A percentile compares a stretch with the other conserved stretches of the same genome.
phyloP scores from a whole-genome alignment of 2,113 vertebrate species.

The Calonectris borealis region DNA sequence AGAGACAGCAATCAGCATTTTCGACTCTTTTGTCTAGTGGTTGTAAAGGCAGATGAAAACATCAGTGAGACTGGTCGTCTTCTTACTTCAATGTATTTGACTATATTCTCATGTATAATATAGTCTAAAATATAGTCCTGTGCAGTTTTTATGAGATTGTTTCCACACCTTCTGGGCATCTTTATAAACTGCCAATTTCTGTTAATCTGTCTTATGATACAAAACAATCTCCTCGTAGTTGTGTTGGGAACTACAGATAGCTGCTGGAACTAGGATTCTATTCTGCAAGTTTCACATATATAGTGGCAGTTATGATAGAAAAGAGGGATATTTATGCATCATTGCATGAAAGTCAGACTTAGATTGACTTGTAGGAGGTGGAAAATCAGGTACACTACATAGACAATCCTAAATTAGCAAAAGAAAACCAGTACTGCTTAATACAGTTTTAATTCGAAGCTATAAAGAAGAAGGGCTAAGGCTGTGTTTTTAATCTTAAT shows the following conservation, averaged over 20 bases:
- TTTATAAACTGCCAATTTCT: background rate
- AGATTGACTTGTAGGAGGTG: background rate
- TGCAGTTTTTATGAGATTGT: background rate
- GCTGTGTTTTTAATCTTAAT: conserved; percentile 41
- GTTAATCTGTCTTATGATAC: background rate
- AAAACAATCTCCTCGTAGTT: background rate
- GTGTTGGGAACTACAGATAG: background rate
- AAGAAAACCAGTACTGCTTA: background rate
- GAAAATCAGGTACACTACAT: background rate
- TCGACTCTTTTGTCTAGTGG: background rate
- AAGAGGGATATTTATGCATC: background rate
- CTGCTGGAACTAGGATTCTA: background rate
- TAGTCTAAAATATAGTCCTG: background rate
- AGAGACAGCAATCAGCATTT: conserved; percentile 4
- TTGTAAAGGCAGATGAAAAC: conserved; percentile 5
- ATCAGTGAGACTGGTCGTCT: background rate
- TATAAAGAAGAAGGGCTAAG: background rate
- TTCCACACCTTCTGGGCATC: background rate
- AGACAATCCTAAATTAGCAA: background rate
- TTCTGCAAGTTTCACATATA: background rate
- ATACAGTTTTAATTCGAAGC: conserved; percentile 19
- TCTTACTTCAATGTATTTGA: background rate
- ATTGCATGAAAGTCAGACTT: background rate
- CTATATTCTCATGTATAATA: background rate
- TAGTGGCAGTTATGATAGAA: background rate